Evolutionary conservation across 2,888 invertebrate genomes (phyloP).

Genomic region (Erynnis tages): DNA sequence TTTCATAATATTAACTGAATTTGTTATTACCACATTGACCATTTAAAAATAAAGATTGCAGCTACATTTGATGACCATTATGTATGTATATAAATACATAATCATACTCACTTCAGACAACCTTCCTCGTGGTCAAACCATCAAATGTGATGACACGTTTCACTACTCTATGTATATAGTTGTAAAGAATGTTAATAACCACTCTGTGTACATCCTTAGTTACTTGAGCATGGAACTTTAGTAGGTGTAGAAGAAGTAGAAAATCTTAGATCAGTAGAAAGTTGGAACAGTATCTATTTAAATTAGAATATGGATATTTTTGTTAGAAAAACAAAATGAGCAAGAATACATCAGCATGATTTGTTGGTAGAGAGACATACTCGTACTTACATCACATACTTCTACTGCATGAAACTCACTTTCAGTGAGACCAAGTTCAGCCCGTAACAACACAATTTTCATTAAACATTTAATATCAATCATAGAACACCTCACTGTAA

Average conservation of each 20-base stretch:
- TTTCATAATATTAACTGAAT: too few species aligned
- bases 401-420: background rate
- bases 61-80: constrained; percentile 7
- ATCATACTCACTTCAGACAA: constrained; percentile 13
- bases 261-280: background rate
- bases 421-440: background rate
- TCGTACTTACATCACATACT: too few species aligned
- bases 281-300: too few species aligned
- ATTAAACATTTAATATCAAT: background rate
- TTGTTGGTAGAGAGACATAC: background rate
- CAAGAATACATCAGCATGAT: background rate
- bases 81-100: constrained; percentile 23
- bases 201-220: background rate
- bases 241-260: background rate
- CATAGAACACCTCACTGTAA: too few species aligned
- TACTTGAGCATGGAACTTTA: constrained; percentile 23
- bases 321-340: too few species aligned
- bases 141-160: constrained; percentile 15
- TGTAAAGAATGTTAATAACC: constrained; percentile 7
- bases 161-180: constrained; percentile 9
- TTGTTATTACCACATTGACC: too few species aligned
- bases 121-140: constrained; percentile 12
- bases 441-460: too few species aligned
- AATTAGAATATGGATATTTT: too few species aligned
- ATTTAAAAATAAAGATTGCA: constrained; percentile 10